Evolutionary conservation across 2,888 invertebrate species (phyloP).

Genomic region (Macrophya annulata): DNA sequence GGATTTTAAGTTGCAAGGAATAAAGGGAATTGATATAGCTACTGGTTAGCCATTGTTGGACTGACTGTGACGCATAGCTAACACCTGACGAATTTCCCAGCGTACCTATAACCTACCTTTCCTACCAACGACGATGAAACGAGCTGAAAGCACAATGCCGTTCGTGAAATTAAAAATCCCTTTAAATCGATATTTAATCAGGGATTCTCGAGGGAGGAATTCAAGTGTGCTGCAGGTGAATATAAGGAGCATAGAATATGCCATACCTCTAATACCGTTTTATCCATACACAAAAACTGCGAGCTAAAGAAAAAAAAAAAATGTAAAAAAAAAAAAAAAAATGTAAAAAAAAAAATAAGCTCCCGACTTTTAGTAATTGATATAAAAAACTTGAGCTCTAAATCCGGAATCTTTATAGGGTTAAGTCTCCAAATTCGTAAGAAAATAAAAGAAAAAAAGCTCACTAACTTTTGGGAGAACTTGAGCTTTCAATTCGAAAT

Average conservation of each 20-base stretch:
- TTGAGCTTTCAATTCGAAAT: no score
- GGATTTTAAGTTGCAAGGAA: conserved; percentile 31
- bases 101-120: neutral
- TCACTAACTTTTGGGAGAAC: no score
- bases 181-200: conserved; percentile 55
- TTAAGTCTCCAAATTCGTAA: no score
- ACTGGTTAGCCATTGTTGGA: conserved; percentile 58
- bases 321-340: neutral
- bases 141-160: conserved; percentile 28
- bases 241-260: neutral
- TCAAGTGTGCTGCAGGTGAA: conserved; percentile 36
- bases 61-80: conserved; percentile 65
- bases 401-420: no score
- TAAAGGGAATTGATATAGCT: conserved; percentile 61
- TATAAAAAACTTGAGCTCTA: no score
- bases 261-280: neutral
- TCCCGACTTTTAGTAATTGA: no score
- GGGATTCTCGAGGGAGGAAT: conserved; percentile 21
- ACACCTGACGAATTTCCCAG: conserved; percentile 63
- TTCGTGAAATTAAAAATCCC: conserved; percentile 48
- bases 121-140: neutral
- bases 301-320: neutral
- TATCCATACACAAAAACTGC: neutral
- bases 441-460: no score
- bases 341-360: no score